Conservation (phyloP, 2,797 vertebrate species). For the Gastrophryne carolinensis region DNA sequence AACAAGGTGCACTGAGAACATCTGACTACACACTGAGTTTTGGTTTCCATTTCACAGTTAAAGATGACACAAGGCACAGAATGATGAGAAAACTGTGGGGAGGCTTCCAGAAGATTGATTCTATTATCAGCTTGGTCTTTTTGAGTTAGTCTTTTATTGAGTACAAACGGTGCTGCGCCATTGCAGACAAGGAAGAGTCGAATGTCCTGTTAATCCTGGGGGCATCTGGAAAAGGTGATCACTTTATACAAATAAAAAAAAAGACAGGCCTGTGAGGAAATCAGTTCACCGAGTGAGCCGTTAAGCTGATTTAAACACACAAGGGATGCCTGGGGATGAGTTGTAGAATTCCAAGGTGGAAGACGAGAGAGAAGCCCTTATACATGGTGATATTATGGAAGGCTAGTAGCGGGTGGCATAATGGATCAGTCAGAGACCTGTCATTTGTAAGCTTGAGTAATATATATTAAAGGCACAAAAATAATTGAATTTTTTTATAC, state of each 20-base stretch:
- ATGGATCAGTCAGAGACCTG: slow-evolving; percentile 84
- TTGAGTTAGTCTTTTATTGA: slow-evolving; percentile 99
- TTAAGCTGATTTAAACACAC: slow-evolving; percentile 97
- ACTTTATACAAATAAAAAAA: slow-evolving; percentile 95
- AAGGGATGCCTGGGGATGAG: slow-evolving; percentile 87
- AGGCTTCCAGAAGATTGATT: slow-evolving; percentile 99
- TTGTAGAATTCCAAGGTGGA: slow-evolving; percentile 81
- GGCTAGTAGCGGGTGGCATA: slow-evolving; percentile 82
- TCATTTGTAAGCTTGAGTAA: slow-evolving; percentile 76
- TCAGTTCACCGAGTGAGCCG: slow-evolving; percentile 85
- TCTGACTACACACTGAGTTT: slow-evolving; percentile 89
- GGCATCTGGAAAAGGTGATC: slow-evolving; percentile 96
- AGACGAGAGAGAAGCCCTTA: slow-evolving; percentile 80
- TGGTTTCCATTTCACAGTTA: slow-evolving; percentile 88
- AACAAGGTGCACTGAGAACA: slow-evolving; percentile 82
- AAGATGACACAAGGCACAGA: slow-evolving; percentile 90
- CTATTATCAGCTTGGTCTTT: slow-evolving; percentile 95
- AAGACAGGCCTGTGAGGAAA: slow-evolving; percentile 94
- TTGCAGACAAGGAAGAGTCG: slow-evolving; percentile 84
- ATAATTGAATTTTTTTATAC: slow-evolving; percentile 61
- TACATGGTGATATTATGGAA: slow-evolving; percentile 83
- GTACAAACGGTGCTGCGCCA: slow-evolving; percentile 88
- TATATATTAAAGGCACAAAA: slow-evolving; percentile 77
- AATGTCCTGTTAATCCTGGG: slow-evolving; percentile 93
- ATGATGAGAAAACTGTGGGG: slow-evolving; percentile 99